Base-by-base conservation (phyloP, 2,797 vertebrate genomes). In the Paedocypris micromegethes region DNA sequence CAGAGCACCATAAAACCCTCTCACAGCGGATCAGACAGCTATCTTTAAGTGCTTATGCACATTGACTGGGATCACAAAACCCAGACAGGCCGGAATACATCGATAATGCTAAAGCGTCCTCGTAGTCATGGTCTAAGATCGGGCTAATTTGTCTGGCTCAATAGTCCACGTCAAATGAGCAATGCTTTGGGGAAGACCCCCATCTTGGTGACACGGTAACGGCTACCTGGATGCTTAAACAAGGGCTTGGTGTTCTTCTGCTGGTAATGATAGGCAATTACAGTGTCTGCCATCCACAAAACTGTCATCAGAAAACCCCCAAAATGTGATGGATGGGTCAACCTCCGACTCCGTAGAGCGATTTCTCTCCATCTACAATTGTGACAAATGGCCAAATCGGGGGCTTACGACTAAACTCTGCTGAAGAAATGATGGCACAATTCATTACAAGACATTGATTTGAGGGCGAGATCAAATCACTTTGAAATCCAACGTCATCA, bases 231-330 rank as follows among this genome's bases (percentile, higher is more conserved):
- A 39, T 79, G 77, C 78, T 81, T 72, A 80, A 80, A 83, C 70
- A 60, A 63, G 49, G 75, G 67, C 64, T 37, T 65, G 66, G 56
- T 65, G 69, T 67, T 68, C 72, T 77, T 83, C 75, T 64, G 57
- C 53, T 55, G 43, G 73, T 86, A 84, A 86, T 85, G 73, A 81
- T 76, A 60, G 72, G 73, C 75, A 81, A 86, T 86, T 86, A 85
- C 65, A 63, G 70, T 77, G 72, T 84, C 80, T 70, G 76, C 74
- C 75, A 65, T 73, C 72, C 77, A 74, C 81, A 84, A 82, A 85
- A 71, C 71, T 80, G 81, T 70, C 76, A 82, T 72, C 75, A 77
- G 70, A 63, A 23, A 23, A 57, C 66, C 60, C 72, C 50, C 66
- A 72, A 53, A 43, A 61, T 74, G 67, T 79, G 81, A 85, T 79